Conservation (phyloP, 2,888 invertebrate genomes). For the Orthonevra nobilis region DNA sequence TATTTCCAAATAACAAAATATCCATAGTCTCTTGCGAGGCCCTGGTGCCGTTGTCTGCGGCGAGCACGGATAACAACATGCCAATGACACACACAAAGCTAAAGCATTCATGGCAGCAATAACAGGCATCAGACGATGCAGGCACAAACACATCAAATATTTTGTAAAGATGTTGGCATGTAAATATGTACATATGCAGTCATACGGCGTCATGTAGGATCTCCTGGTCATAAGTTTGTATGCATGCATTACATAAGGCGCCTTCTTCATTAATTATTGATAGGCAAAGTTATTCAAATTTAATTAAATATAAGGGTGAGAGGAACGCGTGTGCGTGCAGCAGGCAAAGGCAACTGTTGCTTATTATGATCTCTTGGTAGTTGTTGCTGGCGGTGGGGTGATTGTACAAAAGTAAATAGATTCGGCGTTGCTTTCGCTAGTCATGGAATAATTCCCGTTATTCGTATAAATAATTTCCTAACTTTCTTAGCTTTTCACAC, state of each 20-base stretch:
- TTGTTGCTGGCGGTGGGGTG: no score
- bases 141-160: neutral
- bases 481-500: neutral
- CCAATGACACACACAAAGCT: neutral
- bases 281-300: no score
- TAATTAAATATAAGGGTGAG: neutral
- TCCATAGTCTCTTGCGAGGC: constrained; percentile 67
- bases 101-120: neutral
- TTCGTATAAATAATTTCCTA: no score
- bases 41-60: constrained; percentile 36
- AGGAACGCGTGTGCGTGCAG: neutral
- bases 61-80: constrained; percentile 3
- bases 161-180: neutral
- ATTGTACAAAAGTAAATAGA: no score
- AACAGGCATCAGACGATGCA: neutral
- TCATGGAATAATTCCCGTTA: no score
- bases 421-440: no score
- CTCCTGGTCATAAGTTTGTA: no score
- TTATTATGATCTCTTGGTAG: constrained; percentile 8
- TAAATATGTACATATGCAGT: neutral
- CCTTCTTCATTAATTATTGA: no score
- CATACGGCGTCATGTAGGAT: no score
- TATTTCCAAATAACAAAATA: constrained; percentile 50
- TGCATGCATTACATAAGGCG: no score
- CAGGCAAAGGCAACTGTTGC: neutral